phyloP scores from a whole-genome alignment of 1,140 invertebrate genomes.

The Holcopasites calliopsidis region DNA sequence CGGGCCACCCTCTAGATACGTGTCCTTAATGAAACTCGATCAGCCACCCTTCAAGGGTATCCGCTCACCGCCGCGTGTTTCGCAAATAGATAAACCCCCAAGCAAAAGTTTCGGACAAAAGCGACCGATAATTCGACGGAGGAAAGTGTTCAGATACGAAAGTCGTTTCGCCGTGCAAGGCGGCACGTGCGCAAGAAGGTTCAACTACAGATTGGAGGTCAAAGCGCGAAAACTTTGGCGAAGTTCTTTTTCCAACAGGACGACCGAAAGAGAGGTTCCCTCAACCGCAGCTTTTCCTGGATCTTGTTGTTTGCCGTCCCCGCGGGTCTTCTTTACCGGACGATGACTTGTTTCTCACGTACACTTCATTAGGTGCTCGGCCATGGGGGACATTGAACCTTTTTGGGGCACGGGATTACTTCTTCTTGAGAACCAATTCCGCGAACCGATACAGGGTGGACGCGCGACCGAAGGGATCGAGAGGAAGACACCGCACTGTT shows the following conservation, averaged over 20 bases:
- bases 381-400: constrained; percentile 51
- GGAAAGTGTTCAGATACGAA: constrained; percentile 21
- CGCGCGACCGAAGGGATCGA: neutral
- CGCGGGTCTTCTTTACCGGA: constrained; percentile 28
- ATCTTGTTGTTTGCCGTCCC: constrained; percentile 26
- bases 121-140: constrained; percentile 11
- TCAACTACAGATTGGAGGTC: neutral
- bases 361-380: constrained; percentile 57
- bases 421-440: constrained; percentile 56
- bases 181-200: constrained; percentile 18
- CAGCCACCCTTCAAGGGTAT: neutral
- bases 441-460: neutral
- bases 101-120: neutral
- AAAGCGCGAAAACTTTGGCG: constrained; percentile 20
- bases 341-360: constrained; percentile 48
- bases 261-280: neutral
- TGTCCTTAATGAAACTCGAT: constrained; percentile 12
- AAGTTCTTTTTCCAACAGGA: constrained; percentile 25
- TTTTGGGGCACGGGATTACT: constrained; percentile 55
- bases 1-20: neutral
- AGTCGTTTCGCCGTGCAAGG: constrained; percentile 15
- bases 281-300: neutral
- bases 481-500: neutral
- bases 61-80: neutral
- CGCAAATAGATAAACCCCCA: constrained; percentile 33